phyloP scores from a whole-genome alignment of 2,888 invertebrate genomes.

The Iselma pallidipennis region DNA sequence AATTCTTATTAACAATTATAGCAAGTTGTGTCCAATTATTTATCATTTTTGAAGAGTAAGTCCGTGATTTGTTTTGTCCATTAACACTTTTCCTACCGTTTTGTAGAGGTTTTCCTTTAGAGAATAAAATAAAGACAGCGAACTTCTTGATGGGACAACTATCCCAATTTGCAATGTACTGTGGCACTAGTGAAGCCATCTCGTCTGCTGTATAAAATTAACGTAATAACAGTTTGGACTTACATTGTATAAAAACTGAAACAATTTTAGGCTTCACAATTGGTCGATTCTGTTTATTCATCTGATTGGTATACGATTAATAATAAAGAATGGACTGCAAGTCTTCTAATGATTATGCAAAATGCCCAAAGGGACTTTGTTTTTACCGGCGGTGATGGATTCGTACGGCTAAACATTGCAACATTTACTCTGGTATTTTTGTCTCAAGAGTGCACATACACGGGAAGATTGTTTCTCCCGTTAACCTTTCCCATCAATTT shows the following conservation, averaged over 20 bases:
- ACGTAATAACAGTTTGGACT: background rate
- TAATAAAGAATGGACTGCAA: background rate
- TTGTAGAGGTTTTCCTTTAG: background rate
- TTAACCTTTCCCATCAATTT: too few species aligned
- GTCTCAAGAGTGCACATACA: too few species aligned
- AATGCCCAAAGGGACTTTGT: background rate
- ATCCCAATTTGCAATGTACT: background rate
- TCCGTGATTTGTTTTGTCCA: background rate
- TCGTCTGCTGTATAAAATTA: background rate
- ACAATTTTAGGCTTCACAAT: background rate
- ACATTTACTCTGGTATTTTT: background rate
- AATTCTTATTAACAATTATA: background rate
- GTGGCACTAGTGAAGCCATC: background rate
- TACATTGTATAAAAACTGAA: background rate
- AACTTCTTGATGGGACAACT: background rate
- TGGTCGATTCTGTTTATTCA: background rate
- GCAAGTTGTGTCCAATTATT: background rate
- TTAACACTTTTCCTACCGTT: background rate
- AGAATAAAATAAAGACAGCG: background rate
- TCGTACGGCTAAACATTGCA: background rate
- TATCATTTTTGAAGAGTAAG: background rate
- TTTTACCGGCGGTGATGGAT: background rate
- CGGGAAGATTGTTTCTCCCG: too few species aligned
- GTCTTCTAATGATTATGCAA: background rate
- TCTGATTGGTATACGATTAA: background rate